Base-by-base conservation (phyloP, 2,888 invertebrate species). In the Arrhopalites spinosus region DNA sequence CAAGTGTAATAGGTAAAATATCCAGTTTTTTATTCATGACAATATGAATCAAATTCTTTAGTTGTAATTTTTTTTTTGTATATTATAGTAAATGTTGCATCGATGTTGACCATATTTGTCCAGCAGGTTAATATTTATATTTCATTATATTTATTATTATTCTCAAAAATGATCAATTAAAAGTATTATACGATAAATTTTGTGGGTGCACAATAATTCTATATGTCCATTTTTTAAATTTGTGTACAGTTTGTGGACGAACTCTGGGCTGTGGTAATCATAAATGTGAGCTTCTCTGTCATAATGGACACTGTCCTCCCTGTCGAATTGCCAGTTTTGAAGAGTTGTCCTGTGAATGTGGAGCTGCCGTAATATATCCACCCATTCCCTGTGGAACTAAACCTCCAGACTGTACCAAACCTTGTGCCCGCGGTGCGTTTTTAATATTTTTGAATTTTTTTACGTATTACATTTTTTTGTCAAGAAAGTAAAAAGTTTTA, bases 351-450 rank as follows among this genome's bases (percentile, higher is more conserved):
- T 98, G 98, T 85, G 92, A 92, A 84, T 98, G 98, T 86, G 97
- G 98, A 8, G 88, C 90, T 0, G 90, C 92, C 80, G 93, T 96
- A 43, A 86, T 93, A 73, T 91, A 92, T 85, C 98, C 98, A 1
- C 98, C 98, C 0, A 91, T 98, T 69, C 90, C 94, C 0, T 98
- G 98, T 86, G 98, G 98, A 23, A 92, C 95, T 0, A 90, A 91
- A 77, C 91, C 92, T 2, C 98, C 98, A 0, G 86, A 88, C 2
- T 98, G 98, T 87, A 86, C 87, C 63, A 88, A 90, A 23, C 91
- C 91, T 0, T 68, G 68, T 50, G 7, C 45, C 15, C n/a, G n/a
- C 7, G 45, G 45, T 45, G 45, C 45, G 45, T 45, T 45, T 45
- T 45, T n/a, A n/a, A n/a, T n/a, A n/a, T n/a, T n/a, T n/a, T n/a